Percentiles rank a stretch among this genome's conserved stretches.
These are phyloP conservation scores for Parasteatoda lunata DNA, from an alignment of 2,888 invertebrate genomes.

Conservation along the genomic window DNA sequence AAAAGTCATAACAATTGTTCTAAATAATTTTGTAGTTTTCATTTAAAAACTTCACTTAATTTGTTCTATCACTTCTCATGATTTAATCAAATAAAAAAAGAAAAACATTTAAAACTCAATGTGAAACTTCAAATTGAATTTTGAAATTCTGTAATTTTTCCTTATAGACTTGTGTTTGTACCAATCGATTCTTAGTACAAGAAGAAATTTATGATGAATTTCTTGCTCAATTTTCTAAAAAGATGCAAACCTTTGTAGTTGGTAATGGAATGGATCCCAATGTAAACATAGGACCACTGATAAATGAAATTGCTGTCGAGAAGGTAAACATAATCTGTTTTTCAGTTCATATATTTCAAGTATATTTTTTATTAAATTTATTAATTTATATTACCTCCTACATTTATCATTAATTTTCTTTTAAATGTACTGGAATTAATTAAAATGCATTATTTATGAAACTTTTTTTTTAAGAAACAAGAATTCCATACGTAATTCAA, in stretches of 20 bases:
- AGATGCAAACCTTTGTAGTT: slow-evolving; percentile 82
- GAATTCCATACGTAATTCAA: background rate
- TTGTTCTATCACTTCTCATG: too few relatives aligned
- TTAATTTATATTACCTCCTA: too few relatives aligned
- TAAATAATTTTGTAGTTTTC: too few relatives aligned
- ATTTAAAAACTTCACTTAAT: too few relatives aligned
- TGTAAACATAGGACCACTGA: slow-evolving; percentile 91
- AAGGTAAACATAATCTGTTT: slow-evolving; percentile 78
- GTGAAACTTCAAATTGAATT: too few relatives aligned
- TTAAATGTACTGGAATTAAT: background rate
- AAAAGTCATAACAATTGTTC: too few relatives aligned
- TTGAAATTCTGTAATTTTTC: background rate
- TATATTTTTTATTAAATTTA: too few relatives aligned
- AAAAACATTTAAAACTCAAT: too few relatives aligned
- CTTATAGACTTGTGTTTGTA: slow-evolving; percentile 90
- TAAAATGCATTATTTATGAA: background rate
- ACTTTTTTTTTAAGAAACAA: background rate
- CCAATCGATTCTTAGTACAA: slow-evolving; percentile 92
- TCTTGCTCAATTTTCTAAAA: slow-evolving; percentile 81
- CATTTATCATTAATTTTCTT: background rate
- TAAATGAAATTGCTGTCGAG: slow-evolving; percentile 87
- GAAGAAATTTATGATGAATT: slow-evolving; percentile 86
- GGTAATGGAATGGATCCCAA: slow-evolving; percentile 85
- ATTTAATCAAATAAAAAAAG: too few relatives aligned
- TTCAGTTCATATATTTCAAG: too few relatives aligned